Evolutionary conservation across 2,888 invertebrate species (phyloP).

Genomic region (Leptinotarsa juncta): DNA sequence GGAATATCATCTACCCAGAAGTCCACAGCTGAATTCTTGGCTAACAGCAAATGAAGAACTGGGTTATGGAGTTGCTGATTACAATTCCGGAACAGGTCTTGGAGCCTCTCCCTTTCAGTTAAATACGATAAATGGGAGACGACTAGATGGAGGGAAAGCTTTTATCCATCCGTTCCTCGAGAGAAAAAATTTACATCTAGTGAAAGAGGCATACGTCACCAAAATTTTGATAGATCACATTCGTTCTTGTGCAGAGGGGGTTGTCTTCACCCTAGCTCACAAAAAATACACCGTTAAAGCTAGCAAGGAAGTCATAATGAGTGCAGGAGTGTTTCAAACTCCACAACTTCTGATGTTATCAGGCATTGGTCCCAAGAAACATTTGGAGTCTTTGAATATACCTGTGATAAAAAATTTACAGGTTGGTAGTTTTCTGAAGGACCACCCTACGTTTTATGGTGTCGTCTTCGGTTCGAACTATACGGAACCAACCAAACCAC

Average conservation of each 20-base stretch:
- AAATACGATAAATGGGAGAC: slow-evolving; percentile 75
- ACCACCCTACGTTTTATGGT: slow-evolving; percentile 77
- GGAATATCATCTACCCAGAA: slow-evolving; percentile 44
- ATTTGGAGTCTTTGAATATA: slow-evolving; percentile 72
- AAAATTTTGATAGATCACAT: slow-evolving; percentile 73
- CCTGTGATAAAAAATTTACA: slow-evolving; percentile 74
- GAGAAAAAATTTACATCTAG: slow-evolving; percentile 76
- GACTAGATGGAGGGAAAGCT: slow-evolving; percentile 81
- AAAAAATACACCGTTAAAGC: slow-evolving; percentile 69
- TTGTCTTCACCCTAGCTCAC: slow-evolving; percentile 74
- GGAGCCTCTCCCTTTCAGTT: slow-evolving; percentile 78
- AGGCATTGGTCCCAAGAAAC: slow-evolving; percentile 77
- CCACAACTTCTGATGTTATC: slow-evolving; percentile 87
- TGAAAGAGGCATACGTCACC: slow-evolving; percentile 76
- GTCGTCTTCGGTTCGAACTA: slow-evolving; percentile 77
- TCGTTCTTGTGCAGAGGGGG: slow-evolving; percentile 68
- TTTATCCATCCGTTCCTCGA: slow-evolving; percentile 76
- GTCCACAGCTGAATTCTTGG: slow-evolving; percentile 71
- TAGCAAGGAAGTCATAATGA: slow-evolving; percentile 79
- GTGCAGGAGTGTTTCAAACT: slow-evolving; percentile 83
- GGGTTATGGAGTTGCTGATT: slow-evolving; percentile 65
- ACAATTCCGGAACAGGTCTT: slow-evolving; percentile 53
- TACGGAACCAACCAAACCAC: slow-evolving; percentile 54
- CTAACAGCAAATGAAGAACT: slow-evolving; percentile 74
- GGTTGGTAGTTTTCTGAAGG: slow-evolving; percentile 82